Percentiles rank a stretch among this genome's conserved stretches.
Evolutionary conservation across 2,888 invertebrate genomes (phyloP).

Genomic region (Thecocarcelia acutangulata): DNA sequence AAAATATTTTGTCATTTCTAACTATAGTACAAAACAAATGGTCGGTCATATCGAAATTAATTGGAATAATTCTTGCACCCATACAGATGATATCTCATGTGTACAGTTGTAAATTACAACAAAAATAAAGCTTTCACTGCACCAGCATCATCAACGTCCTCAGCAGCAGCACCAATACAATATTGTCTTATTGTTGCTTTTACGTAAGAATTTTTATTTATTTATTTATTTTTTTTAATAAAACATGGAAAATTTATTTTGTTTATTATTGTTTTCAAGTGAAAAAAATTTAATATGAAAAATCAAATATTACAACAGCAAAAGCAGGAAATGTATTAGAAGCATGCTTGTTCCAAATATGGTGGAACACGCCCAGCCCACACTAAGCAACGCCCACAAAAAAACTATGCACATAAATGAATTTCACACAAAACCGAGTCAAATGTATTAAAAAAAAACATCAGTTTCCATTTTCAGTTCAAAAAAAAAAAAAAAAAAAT

Average conservation of each 20-base stretch:
- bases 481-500: no score
- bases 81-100: background rate
- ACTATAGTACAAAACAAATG: constrained; percentile 17
- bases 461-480: constrained; percentile 27
- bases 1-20: no score
- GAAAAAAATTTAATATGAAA: constrained; percentile 2
- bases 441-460: constrained; percentile 5
- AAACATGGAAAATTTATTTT: background rate
- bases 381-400: constrained; percentile 59
- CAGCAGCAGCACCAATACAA: background rate
- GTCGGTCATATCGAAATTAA: constrained; percentile 44
- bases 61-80: constrained; percentile 9
- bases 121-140: constrained; percentile 41
- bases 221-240: constrained; percentile 5
- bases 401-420: background rate
- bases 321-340: constrained; percentile 31
- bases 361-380: constrained; percentile 56
- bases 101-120: constrained; percentile 5
- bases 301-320: constrained; percentile 30
- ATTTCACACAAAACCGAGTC: constrained; percentile 1
- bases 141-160: constrained; percentile 38
- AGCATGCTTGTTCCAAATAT: constrained; percentile 40
- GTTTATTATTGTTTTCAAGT: background rate
- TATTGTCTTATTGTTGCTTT: constrained; percentile 7
- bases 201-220: constrained; percentile 31